A percentile compares a stretch with the other conserved stretches of the same genome.
phyloP scores from a whole-genome alignment of 2,797 vertebrate species.

The Potorous gilbertii region DNA sequence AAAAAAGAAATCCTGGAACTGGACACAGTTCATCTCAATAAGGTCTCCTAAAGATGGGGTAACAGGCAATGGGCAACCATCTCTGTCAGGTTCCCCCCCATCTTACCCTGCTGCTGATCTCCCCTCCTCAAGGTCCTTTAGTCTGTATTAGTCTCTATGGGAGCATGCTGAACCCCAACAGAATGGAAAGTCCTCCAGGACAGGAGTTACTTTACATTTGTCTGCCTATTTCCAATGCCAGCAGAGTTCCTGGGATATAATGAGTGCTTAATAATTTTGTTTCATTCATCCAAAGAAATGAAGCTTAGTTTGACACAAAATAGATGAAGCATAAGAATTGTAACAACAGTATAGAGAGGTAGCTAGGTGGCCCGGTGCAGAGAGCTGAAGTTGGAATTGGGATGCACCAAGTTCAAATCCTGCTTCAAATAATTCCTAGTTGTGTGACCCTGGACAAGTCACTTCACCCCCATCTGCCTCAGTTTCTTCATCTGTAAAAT shows the following conservation, averaged over 20 bases:
- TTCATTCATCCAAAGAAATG: background rate
- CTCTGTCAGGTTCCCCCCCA: fast-evolving
- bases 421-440: background rate
- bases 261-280: background rate
- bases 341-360: background rate
- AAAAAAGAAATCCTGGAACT: background rate
- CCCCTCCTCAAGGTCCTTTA: background rate
- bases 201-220: background rate
- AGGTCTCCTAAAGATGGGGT: background rate
- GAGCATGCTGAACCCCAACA: background rate
- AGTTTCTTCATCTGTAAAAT: background rate
- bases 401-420: background rate
- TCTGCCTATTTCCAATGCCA: background rate
- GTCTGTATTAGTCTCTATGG: background rate
- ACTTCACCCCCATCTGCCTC: background rate
- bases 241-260: background rate
- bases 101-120: background rate
- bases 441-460: background rate
- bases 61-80: no score
- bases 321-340: background rate
- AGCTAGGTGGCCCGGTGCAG: no score
- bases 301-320: background rate
- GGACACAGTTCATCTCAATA: background rate
- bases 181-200: background rate
- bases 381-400: background rate